Base-by-base conservation (phyloP, 2,113 vertebrate species). In the Glareola pratincola region DNA sequence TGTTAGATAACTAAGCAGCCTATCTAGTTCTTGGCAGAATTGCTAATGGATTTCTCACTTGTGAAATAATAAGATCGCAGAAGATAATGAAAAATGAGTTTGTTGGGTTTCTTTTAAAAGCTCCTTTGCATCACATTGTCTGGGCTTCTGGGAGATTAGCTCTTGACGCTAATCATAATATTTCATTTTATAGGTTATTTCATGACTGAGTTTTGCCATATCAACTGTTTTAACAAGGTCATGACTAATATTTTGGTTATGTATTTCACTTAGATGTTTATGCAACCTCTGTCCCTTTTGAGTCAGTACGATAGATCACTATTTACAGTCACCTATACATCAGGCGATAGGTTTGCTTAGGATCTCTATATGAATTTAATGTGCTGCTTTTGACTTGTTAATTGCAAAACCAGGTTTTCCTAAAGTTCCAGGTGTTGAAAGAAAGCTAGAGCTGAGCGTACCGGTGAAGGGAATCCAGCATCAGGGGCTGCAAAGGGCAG, bases 141-240 rank as follows among this genome's bases (percentile, higher is more conserved):
- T 77, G 50, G 41, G 37, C 32, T 96, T 91, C 56, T 73, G 82
- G 60, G 84, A 95, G 94, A 92, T 73, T 69, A 89, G 41, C 72
- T 93, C 60, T 83, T 92, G 84, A 88, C 88, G 62, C 29, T 97
- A 84, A 94, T 91, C 79, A 76, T 72, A 69, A 30, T 51, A 78
- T 90, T 91, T 90, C 20, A 60, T 88, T 83, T 80, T 54, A 32
- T 76, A 85, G 81, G 77, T 89, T 81, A 45, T 76, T 96, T 98
- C 62, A 59, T 64, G 57, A 26, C 32, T 57, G 69, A 88, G 53
- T 96, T 96, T 95, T 80, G 66, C 45, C 67, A 45, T 68, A 69
- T 62, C 72, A 91, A 85, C 76, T 69, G 21, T 76, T 90, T 76
- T 64, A 94, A 93, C 77, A 85, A 75, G 85, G 88, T 88, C 91